A percentile compares a stretch with the other conserved stretches of the same genome.
Conservation (phyloP, 2,888 invertebrate genomes). For the Tenthredo scrophulariae region DNA sequence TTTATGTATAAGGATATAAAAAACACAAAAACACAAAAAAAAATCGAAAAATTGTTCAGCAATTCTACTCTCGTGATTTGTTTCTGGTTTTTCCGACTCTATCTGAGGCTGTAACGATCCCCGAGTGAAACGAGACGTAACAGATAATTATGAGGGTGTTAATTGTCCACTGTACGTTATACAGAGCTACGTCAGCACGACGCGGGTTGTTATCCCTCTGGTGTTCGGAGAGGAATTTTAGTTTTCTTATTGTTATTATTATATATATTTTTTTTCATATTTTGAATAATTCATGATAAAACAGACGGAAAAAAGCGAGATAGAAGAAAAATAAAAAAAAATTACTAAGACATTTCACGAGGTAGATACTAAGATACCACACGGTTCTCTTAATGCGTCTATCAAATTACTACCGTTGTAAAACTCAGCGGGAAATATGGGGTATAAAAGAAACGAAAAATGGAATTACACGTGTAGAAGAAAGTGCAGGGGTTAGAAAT, state of each 20-base stretch:
- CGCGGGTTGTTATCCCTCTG: background rate
- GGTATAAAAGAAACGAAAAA: background rate
- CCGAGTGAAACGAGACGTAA: background rate
- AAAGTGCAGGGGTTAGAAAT: background rate
- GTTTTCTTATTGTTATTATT: background rate
- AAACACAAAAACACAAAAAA: background rate
- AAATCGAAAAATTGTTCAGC: background rate
- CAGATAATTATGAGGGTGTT: constrained; percentile 48
- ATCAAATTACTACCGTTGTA: constrained; percentile 26
- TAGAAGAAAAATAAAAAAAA: background rate
- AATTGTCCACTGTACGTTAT: constrained; percentile 33
- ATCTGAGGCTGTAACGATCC: background rate
- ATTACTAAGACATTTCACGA: background rate
- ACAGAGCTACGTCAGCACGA: constrained; percentile 22
- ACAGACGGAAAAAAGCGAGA: background rate
- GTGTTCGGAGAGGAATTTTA: background rate
- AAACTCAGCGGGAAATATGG: background rate
- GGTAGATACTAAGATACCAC: background rate
- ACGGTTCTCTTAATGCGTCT: constrained; percentile 13
- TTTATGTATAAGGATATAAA: background rate
- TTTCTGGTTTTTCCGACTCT: background rate
- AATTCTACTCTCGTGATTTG: background rate
- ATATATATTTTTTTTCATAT: background rate
- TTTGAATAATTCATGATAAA: constrained; percentile 17
- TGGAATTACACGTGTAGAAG: constrained; percentile 27